Evolutionary conservation across 1,140 invertebrate species (phyloP).

Genomic region (Hycleus phaleratus): DNA sequence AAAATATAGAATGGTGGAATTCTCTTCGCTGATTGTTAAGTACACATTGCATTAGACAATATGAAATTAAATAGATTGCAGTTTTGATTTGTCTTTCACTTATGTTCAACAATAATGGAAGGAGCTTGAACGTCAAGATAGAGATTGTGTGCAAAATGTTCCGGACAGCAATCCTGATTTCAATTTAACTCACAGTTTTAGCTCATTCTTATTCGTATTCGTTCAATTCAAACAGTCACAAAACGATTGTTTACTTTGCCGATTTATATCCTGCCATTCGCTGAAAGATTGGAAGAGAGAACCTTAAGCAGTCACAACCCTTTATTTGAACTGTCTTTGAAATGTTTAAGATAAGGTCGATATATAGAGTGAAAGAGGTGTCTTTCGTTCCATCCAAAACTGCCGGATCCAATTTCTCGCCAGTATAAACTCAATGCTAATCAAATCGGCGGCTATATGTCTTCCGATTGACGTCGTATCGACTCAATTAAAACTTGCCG

Average conservation of each 20-base stretch:
- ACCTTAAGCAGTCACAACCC: constrained; percentile 1
- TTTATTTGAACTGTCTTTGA: constrained; percentile 18
- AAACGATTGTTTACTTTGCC: constrained; percentile 23
- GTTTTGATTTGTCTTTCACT: too few relatives aligned
- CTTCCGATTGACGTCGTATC: background rate
- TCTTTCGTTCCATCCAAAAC: constrained; percentile 1
- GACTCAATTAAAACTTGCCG: too few relatives aligned
- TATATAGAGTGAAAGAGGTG: constrained; percentile 1
- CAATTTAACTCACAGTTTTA: constrained; percentile 20
- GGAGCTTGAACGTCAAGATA: too few relatives aligned
- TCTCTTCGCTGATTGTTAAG: too few relatives aligned
- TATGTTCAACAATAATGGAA: too few relatives aligned
- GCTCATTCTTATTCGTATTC: constrained; percentile 22
- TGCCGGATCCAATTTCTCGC: background rate
- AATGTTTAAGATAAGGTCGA: background rate
- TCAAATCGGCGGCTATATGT: background rate
- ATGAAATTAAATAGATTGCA: too few relatives aligned
- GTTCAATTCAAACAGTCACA: constrained; percentile 20
- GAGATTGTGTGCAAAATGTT: too few relatives aligned
- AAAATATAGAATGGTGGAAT: too few relatives aligned
- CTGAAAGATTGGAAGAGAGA: background rate
- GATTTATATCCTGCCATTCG: constrained; percentile 21
- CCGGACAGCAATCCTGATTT: constrained; percentile 17
- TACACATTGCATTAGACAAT: too few relatives aligned
- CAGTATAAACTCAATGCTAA: background rate